phyloP scores from a whole-genome alignment of 92 coral and sea anemone genomes.

The Phenganax stokvisi region DNA sequence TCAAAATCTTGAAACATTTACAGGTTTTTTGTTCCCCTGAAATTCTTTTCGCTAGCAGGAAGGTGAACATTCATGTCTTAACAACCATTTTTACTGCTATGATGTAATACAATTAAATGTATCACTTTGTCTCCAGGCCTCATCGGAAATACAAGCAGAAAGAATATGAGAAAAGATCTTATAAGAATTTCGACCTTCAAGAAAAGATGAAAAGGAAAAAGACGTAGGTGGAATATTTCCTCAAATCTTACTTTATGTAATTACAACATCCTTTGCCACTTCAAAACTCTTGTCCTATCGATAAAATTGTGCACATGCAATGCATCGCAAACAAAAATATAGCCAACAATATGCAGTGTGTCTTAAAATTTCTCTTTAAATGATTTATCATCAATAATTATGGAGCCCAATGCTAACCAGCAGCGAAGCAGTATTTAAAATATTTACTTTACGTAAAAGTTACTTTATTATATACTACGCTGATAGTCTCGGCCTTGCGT shows the following conservation, averaged over 20 bases:
- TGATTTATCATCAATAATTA: neutral
- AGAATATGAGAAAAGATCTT: constrained; percentile 70
- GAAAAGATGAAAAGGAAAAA: constrained; percentile 34
- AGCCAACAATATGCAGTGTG: too few species aligned
- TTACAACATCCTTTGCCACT: too few species aligned
- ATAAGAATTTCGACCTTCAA: constrained; percentile 43
- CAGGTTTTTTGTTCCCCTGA: neutral
- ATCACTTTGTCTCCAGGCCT: constrained; percentile 49
- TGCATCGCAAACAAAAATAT: too few species aligned
- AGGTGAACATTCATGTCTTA: neutral
- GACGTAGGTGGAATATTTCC: neutral
- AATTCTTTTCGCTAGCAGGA: neutral
- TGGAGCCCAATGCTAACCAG: neutral
- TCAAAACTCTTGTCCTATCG: too few species aligned
- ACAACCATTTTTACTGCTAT: neutral
- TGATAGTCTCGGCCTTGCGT: neutral
- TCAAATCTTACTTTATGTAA: too few species aligned
- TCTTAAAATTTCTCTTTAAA: neutral
- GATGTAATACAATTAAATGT: neutral
- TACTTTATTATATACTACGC: neutral
- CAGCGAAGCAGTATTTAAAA: neutral
- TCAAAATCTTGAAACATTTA: neutral
- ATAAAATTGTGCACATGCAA: too few species aligned
- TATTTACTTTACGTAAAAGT: too few species aligned
- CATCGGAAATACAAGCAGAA: constrained; percentile 75